These are phyloP conservation scores for Rhizoglyphus robini DNA, from an alignment of 1,140 invertebrate genomes.

Conservation along the genomic window DNA sequence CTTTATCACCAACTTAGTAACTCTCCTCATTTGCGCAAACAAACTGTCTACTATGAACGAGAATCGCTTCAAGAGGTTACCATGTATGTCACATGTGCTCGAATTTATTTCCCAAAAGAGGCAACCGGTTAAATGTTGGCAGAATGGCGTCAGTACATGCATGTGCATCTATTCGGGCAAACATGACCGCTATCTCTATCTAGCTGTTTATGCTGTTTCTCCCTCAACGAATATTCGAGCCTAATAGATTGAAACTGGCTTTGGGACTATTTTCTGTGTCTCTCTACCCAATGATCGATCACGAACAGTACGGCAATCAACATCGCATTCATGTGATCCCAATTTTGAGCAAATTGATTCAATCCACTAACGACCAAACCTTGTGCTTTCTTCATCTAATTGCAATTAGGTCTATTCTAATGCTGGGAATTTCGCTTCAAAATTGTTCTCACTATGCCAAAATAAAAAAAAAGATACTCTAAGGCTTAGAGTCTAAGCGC, in stretches of 20 bases:
- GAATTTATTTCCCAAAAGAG: conserved; percentile 50
- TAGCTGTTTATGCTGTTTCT: conserved; percentile 60
- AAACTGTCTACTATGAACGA: background rate
- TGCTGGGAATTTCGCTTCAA: background rate
- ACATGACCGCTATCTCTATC: conserved; percentile 48
- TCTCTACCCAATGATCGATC: background rate
- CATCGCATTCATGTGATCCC: background rate
- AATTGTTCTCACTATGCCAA: background rate
- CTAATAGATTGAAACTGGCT: background rate
- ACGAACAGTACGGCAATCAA: background rate
- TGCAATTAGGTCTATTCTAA: background rate
- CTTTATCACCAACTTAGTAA: conserved; percentile 39
- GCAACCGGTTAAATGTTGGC: conserved; percentile 77
- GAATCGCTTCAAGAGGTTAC: conserved; percentile 27
- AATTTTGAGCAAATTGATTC: background rate
- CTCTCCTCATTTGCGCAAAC: conserved; percentile 32
- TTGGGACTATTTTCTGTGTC: background rate
- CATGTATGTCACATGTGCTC: conserved; percentile 30
- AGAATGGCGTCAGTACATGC: conserved; percentile 56
- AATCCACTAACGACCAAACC: background rate
- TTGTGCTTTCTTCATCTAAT: background rate
- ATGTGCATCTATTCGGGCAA: conserved; percentile 55
- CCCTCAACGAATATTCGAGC: conserved; percentile 37
- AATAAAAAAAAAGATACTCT: too few species aligned
- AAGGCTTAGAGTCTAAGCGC: too few species aligned